Evolutionary conservation across 2,113 vertebrate genomes (phyloP), one percentile per base, ranked within the genome.

Genomic region (Oostethus manadensis): DNA sequence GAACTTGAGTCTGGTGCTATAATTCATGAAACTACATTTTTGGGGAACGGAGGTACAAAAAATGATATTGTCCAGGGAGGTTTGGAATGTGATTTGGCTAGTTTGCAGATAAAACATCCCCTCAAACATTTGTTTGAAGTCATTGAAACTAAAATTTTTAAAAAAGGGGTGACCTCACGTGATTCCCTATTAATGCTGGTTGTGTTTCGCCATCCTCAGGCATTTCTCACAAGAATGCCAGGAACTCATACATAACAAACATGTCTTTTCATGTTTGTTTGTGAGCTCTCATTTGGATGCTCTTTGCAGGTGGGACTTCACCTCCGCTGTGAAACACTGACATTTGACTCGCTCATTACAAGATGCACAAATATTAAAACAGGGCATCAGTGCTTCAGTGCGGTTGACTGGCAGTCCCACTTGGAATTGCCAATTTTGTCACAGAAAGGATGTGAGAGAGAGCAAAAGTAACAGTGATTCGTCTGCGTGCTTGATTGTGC

Each of bases 331-430:
- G 65, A 71, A 78, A 70, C 56, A 35, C 43, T 73, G 76, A 79
- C 80, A 78, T 73, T 73, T 77, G 63, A 74, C 79, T 65, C 38
- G 54, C 53, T 77, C 71, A 77, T 81, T 75, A 80, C 64, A 68
- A 51, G 53, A 21, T 22, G 29, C 64, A 67, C 73, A 73, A 78
- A 78, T 83, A 82, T 78, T 79, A 76, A 76, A 83, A 47, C 54
- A 17, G 20, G 3, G 62, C 47, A 72, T 70, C 54, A 23, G 11
- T 10, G 29, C 51, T 54, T 81, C 62, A 13, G 64, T 9, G 49
- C 59, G 11, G 6, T 26, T 79, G 79, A 78, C 51, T 61, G 76
- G 68, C 71, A 73, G 38, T 13, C 73, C 58, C 58, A 64, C 77
- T 75, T 70, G 54, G 35, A 77, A 51, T 51, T 45, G 26, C 15